Evolutionary conservation across 2,113 vertebrate species (phyloP), one percentile per base, ranked within the genome.

Genomic region (Seriola rivoliana): DNA sequence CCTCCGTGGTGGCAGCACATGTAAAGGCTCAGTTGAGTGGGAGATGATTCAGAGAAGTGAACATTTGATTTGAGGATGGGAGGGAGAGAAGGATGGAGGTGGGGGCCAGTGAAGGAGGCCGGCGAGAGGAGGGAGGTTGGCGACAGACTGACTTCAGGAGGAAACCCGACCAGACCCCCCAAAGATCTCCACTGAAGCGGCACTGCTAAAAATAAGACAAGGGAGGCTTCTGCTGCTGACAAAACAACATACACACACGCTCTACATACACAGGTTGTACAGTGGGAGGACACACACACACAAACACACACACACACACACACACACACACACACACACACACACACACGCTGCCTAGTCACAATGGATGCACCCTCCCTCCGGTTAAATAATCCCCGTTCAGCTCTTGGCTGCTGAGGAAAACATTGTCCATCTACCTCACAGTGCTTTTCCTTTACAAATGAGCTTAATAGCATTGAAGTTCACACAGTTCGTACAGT

Each of bases 191-290:
- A 89, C 89, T 54, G 85, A 88, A 92, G 84, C 91, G 85, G 84
- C 85, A 36, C 80, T 74, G 91, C 95, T 95, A 95, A 94, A 95
- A 96, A 95, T 94, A 94, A 90, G 80, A 94, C 40, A 59, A 82
- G 71, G 90, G 88, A 93, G 90, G 89, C 88, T 94, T 93, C 90
- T 88, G 84, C 87, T 90, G 93, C 91, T 90, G 91, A 93, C 85
- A 91, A 88, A 85, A 90, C 82, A 82, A 81, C 90, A 89, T n/a
- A 82, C 88, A 85, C 87, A 90, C 76, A 85, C 71, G 78, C 88
- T 76, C 86, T 67, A 66, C 80, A 75, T 68, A 81, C 81, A 81
- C 78, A 82, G 60, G 70, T 78, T 86, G 60, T 60, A 86, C 81
- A 76, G 78, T 74, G 78, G 74, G 52, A 86, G 63, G 77, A 88